Base-by-base conservation (phyloP, 2,797 vertebrate genomes). In the Scarus forsteni region DNA sequence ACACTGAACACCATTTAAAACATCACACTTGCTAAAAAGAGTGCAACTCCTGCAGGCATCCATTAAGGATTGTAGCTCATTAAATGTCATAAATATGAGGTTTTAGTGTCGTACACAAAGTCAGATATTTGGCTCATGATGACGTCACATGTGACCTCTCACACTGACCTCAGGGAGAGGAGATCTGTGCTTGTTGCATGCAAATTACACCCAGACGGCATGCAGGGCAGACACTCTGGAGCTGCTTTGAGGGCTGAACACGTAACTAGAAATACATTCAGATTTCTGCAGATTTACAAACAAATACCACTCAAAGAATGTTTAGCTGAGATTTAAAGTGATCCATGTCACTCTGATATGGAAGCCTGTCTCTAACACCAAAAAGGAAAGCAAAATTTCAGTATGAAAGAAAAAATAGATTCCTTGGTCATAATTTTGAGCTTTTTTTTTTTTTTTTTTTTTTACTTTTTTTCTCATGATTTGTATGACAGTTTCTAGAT, bases 151-250 rank as follows among this genome's bases (percentile, higher is more conserved):
- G 66, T 64, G 19, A 59, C 66, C 60, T 57, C 82, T 55, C 18
- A 43, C 60, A 60, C 60, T 70, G 58, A 81, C 76, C 76, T 48
- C 44, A 4, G 62, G 61, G 52, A 35, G 12, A 16, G 43, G 34
- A 44, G 39, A 57, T 67, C 62, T 77, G 79, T 81, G 82, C 72
- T 82, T 73, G 66, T 61, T 76, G 76, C 75, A 88, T 89, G 86
- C 85, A 82, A 83, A 90, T 79, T 19, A 80, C 69, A 86, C 45
- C 5, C 7, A 59, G 49, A 52, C 36, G 51, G 66, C 57, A 80
- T 83, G 81, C 79, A 79, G 42, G 70, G 73, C 61, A 68, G 60
- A 55, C 42, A 39, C 55, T 9, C 19, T 40, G 53, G 27, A 49
- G 63, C 11, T 46, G 13, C 16, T 35, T 54, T 35, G 49, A 39